Conservation (phyloP, 1,140 invertebrate genomes). For the Stegodyphus dumicola region DNA sequence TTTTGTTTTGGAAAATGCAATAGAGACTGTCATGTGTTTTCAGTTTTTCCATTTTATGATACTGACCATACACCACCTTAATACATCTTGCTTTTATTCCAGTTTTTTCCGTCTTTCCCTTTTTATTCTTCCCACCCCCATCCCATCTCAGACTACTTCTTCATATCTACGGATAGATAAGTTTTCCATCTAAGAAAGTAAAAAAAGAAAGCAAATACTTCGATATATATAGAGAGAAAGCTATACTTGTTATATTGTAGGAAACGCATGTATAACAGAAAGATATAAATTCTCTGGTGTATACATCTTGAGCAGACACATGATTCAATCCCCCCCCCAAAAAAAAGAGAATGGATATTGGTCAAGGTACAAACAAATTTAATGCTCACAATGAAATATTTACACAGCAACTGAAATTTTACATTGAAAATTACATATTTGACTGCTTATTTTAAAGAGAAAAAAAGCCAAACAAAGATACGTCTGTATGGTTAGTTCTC, state of each 20-base stretch:
- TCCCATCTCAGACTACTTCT: not conserved
- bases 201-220: not conserved
- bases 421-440: too few relatives aligned
- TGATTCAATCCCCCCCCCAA: too few relatives aligned
- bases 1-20: constrained; percentile 58
- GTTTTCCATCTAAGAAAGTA: too few relatives aligned
- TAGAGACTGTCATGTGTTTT: constrained; percentile 58
- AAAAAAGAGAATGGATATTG: too few relatives aligned
- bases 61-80: constrained; percentile 43
- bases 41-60: constrained; percentile 60
- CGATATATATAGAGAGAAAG: not conserved
- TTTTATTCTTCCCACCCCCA: not conserved
- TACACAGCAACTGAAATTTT: too few relatives aligned
- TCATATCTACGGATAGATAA: too few relatives aligned
- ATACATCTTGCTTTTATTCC: constrained; percentile 14
- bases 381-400: too few relatives aligned
- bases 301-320: not conserved
- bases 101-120: not conserved
- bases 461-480: too few relatives aligned
- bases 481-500: too few relatives aligned
- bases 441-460: too few relatives aligned
- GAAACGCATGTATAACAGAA: not conserved
- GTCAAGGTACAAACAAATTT: too few relatives aligned
- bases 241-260: too few relatives aligned
- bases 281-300: constrained; percentile 1